Conservation (phyloP, 2,888 invertebrate species). For the Mythimna vitellina region DNA sequence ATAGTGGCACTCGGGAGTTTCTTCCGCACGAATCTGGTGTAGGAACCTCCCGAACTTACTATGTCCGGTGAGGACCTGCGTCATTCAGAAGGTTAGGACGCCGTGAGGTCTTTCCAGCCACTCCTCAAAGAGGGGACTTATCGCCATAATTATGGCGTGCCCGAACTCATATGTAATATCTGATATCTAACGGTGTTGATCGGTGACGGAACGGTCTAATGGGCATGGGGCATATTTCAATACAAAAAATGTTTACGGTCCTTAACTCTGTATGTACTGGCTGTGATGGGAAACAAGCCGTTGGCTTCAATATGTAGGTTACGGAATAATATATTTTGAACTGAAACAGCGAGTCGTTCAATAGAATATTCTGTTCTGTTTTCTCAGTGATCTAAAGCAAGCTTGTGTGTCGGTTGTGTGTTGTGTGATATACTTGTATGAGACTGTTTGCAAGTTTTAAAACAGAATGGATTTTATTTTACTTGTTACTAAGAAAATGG, state of each 20-base stretch:
- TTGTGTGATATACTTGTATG: too few relatives aligned
- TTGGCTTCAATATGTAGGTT: slow-evolving; percentile 32
- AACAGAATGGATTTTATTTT: not conserved
- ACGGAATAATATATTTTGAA: slow-evolving; percentile 28
- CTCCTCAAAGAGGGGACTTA: too few relatives aligned
- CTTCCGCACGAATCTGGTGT: too few relatives aligned
- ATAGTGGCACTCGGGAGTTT: too few relatives aligned
- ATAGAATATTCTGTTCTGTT: slow-evolving; percentile 41
- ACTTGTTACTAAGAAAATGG: not conserved
- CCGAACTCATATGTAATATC: too few relatives aligned
- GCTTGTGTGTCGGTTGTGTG: not conserved
- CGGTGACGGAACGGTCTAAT: not conserved
- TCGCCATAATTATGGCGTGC: too few relatives aligned
- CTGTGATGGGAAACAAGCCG: slow-evolving; percentile 26
- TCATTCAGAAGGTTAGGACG: too few relatives aligned
- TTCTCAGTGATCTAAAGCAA: slow-evolving; percentile 6
- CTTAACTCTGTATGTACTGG: slow-evolving; percentile 40
- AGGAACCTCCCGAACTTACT: too few relatives aligned
- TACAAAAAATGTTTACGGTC: not conserved
- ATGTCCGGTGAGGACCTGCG: too few relatives aligned
- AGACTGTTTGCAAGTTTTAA: not conserved
- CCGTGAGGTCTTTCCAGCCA: too few relatives aligned
- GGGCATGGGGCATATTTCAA: not conserved
- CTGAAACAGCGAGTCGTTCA: slow-evolving; percentile 6
- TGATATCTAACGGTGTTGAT: not conserved